Evolutionary conservation across 1,140 invertebrate species (phyloP).

Genomic region (Agraylea sexmaculata): DNA sequence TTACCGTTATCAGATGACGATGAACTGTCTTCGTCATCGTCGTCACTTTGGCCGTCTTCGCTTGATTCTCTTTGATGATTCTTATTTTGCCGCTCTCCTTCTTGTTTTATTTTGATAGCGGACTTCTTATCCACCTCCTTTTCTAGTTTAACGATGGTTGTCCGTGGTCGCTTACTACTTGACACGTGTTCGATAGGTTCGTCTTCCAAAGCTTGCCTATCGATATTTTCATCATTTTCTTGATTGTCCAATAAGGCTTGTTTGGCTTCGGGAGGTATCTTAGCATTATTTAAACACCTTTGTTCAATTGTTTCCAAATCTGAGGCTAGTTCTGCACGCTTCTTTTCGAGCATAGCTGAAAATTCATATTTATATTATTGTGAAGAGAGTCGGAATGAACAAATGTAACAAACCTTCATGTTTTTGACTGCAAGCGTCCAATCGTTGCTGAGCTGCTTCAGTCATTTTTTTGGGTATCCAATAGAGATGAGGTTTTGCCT

Average conservation of each 20-base stretch:
- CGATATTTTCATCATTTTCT: not conserved
- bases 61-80: not conserved
- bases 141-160: conserved; percentile 3
- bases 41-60: conserved; percentile 2
- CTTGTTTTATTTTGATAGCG: conserved; percentile 8
- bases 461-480: conserved; percentile 69
- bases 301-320: conserved; percentile 33
- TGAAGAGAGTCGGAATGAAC: not conserved
- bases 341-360: conserved; percentile 37
- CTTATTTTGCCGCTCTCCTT: not conserved
- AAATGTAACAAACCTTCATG: conserved; percentile 40
- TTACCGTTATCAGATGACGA: no score
- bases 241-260: conserved; percentile 5
- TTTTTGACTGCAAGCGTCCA: conserved; percentile 36
- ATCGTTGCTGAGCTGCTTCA: conserved; percentile 37
- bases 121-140: conserved; percentile 2
- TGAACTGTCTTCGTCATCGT: no score
- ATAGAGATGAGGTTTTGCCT: conserved; percentile 74
- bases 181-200: not conserved
- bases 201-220: not conserved
- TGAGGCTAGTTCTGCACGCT: conserved; percentile 29
- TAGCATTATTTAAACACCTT: conserved; percentile 23
- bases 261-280: conserved; percentile 8
- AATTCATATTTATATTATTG: conserved; percentile 14
- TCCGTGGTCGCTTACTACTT: not conserved